Percentiles rank a stretch among this genome's conserved stretches.
These are phyloP conservation scores for Mnemiopsis leidyi DNA, from an alignment of 37 sponge, comb jelly and placozoan species.

Conservation along the genomic window DNA sequence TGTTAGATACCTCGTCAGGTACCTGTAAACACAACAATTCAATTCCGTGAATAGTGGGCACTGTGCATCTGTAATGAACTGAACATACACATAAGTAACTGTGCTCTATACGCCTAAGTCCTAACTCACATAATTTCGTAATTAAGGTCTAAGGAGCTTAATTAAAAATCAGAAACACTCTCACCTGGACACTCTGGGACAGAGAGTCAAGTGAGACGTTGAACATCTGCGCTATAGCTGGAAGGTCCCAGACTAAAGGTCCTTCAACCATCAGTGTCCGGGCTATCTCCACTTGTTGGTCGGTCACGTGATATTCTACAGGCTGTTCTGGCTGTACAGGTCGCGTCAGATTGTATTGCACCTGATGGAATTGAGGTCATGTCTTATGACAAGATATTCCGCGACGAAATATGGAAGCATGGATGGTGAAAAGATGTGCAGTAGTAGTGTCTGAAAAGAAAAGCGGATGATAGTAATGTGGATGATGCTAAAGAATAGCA, in stretches of 20 bases:
- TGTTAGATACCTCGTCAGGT: not conserved
- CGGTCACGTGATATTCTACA: not conserved
- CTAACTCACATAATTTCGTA: not conserved
- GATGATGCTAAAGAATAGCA: no score
- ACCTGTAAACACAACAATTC: not conserved
- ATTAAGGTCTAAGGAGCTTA: no score
- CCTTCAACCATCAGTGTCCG: not conserved
- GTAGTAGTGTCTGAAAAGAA: no score
- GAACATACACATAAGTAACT: no score
- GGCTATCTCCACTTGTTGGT: not conserved
- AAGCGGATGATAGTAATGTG: no score
- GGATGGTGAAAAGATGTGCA: no score
- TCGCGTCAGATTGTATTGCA: not conserved
- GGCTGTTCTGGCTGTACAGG: not conserved
- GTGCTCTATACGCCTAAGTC: not conserved
- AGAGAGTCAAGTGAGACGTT: slow-evolving; percentile 25
- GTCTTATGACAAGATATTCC: no score
- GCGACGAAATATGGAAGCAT: no score
- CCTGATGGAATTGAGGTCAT: no score
- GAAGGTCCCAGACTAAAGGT: not conserved
- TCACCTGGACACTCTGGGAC: not conserved
- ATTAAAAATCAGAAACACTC: no score
- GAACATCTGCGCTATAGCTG: slow-evolving; percentile 35
- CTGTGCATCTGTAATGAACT: no score
- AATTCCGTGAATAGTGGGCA: no score